These are phyloP conservation scores for Ichneumon xanthorius DNA, from an alignment of 2,888 invertebrate species.

Conservation along the genomic window DNA sequence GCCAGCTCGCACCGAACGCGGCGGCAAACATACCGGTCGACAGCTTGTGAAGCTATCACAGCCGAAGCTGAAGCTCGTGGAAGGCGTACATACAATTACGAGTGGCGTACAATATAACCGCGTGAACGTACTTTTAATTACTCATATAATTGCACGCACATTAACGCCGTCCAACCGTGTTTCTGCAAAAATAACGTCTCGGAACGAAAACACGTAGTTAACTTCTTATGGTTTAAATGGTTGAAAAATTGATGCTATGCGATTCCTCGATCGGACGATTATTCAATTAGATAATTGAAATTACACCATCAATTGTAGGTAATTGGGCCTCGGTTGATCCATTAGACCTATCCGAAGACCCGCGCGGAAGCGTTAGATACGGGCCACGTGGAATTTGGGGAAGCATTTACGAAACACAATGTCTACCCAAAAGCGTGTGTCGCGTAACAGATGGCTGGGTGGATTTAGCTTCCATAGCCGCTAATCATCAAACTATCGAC, in stretches of 20 bases:
- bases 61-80: conserved; percentile 51
- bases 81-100: conserved; percentile 68
- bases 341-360: background rate
- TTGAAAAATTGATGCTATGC: background rate
- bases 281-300: background rate
- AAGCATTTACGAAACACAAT: background rate
- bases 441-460: too few species aligned
- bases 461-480: too few species aligned
- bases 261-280: background rate
- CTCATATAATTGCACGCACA: conserved; percentile 65
- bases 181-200: background rate
- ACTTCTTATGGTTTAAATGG: background rate
- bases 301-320: background rate
- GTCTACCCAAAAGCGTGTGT: background rate
- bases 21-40: conserved; percentile 57
- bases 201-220: background rate
- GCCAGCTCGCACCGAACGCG: conserved; percentile 51
- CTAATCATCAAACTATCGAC: too few species aligned
- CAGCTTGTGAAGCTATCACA: conserved; percentile 13
- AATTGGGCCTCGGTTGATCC: background rate
- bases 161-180: conserved; percentile 48
- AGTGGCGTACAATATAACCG: conserved; percentile 53
- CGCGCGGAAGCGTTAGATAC: background rate
- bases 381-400: background rate
- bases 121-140: conserved; percentile 64